phyloP scores from a whole-genome alignment of 2,888 invertebrate genomes.

The Drosophila affinis region DNA sequence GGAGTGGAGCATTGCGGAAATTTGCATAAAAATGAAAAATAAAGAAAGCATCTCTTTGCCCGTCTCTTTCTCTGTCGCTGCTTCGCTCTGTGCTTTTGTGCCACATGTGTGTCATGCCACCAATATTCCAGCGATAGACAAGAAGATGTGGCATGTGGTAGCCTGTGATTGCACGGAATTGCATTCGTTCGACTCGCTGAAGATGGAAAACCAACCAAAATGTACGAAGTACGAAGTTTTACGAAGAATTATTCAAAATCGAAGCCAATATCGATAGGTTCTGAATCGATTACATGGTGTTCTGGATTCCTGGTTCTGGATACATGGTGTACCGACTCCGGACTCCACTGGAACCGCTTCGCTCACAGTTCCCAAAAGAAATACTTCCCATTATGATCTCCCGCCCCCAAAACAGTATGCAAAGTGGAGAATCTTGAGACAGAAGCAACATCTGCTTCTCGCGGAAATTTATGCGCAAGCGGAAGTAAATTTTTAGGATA shows the following conservation, averaged over 20 bases:
- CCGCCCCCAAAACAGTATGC: too few species aligned
- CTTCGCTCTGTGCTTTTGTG: slow-evolving; percentile 11
- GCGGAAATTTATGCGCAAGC: slow-evolving; percentile 51
- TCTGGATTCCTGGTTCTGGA: too few species aligned
- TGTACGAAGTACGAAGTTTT: background rate
- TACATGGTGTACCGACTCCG: too few species aligned
- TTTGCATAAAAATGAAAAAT: slow-evolving; percentile 59
- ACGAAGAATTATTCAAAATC: too few species aligned
- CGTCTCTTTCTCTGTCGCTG: background rate
- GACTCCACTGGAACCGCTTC: too few species aligned
- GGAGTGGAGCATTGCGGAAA: slow-evolving; percentile 54
- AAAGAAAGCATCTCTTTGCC: slow-evolving; percentile 14
- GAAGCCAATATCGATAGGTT: too few species aligned
- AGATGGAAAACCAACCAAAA: background rate
- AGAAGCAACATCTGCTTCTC: slow-evolving; percentile 11
- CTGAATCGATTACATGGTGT: too few species aligned
- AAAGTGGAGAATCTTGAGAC: background rate
- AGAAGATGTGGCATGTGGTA: background rate
- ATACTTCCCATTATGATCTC: background rate
- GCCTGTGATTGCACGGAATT: background rate
- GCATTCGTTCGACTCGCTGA: background rate
- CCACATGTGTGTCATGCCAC: slow-evolving; percentile 39
- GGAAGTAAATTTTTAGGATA: slow-evolving; percentile 26
- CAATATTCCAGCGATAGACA: background rate
- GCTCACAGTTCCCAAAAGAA: too few species aligned